These are phyloP conservation scores for Octopus sinensis DNA, from an alignment of 1,140 invertebrate genomes.

Conservation along the genomic window DNA sequence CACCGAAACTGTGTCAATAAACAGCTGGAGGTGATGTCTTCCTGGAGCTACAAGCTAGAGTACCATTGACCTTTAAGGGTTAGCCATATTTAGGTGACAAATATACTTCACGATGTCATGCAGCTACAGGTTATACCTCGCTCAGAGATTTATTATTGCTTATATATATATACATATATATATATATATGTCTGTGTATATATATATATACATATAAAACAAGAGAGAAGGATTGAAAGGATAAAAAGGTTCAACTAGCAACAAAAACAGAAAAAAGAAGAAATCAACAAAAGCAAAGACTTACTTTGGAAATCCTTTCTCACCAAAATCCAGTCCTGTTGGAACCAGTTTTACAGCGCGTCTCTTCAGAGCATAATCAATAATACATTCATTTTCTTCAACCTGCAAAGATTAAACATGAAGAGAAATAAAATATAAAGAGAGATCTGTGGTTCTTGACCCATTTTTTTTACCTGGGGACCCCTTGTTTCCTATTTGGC, in stretches of 20 bases:
- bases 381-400: slow-evolving; percentile 97
- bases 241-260: not conserved
- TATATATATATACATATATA: not conserved
- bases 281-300: slow-evolving; percentile 12
- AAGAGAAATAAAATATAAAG: too few relatives aligned
- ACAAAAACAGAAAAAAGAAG: not conserved
- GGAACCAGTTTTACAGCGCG: slow-evolving; percentile 87
- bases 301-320: slow-evolving; percentile 87
- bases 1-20: too few relatives aligned
- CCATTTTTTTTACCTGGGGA: not conserved
- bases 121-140: not conserved
- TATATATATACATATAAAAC: not conserved
- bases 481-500: not conserved
- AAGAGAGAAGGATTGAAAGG: not conserved
- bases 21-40: too few relatives aligned
- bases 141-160: not conserved
- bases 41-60: too few relatives aligned
- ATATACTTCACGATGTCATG: not conserved
- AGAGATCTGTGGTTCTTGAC: not conserved
- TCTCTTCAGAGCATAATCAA: slow-evolving; percentile 93
- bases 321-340: slow-evolving; percentile 92
- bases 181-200: not conserved
- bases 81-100: too few relatives aligned
- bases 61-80: too few relatives aligned
- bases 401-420: slow-evolving; percentile 60